Conservation (phyloP, 1,140 invertebrate species). For the Bombyx mandarina region DNA sequence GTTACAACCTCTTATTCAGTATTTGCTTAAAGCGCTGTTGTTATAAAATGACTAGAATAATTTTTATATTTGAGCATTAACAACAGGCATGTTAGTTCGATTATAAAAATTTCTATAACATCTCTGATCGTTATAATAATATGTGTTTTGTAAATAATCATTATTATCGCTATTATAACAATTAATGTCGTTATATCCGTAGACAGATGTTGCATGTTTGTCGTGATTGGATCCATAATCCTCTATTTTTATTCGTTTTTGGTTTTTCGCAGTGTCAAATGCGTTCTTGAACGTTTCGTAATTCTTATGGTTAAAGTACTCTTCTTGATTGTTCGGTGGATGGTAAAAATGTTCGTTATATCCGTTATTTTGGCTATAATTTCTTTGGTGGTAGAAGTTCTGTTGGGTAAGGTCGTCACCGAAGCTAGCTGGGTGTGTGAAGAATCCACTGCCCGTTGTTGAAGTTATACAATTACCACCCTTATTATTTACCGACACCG, state of each 20-base stretch:
- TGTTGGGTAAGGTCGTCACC: constrained; percentile 43
- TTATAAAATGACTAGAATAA: background rate
- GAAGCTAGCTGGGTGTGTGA: constrained; percentile 50
- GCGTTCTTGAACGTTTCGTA: constrained; percentile 73
- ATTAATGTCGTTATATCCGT: constrained; percentile 38
- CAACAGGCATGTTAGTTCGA: constrained; percentile 31
- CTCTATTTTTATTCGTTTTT: constrained; percentile 26
- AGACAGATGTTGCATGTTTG: constrained; percentile 28
- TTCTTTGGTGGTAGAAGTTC: constrained; percentile 26
- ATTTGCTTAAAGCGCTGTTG: no score
- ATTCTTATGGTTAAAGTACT: constrained; percentile 64
- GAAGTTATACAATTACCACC: constrained; percentile 82
- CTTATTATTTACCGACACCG: constrained; percentile 80
- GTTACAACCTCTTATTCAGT: background rate
- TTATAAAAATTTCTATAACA: constrained; percentile 48
- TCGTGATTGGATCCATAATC: constrained; percentile 22
- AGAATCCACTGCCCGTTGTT: constrained; percentile 74
- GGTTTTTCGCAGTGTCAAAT: constrained; percentile 71
- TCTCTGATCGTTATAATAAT: constrained; percentile 53
- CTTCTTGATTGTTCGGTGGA: constrained; percentile 18
- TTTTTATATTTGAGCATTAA: constrained; percentile 55
- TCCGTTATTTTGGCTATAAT: constrained; percentile 13
- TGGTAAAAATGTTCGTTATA: constrained; percentile 30
- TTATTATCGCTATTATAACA: constrained; percentile 28
- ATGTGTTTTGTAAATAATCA: constrained; percentile 39